These are phyloP conservation scores for Drosophila suzukii DNA, from an alignment of 1,140 invertebrate species.

Conservation along the genomic window DNA sequence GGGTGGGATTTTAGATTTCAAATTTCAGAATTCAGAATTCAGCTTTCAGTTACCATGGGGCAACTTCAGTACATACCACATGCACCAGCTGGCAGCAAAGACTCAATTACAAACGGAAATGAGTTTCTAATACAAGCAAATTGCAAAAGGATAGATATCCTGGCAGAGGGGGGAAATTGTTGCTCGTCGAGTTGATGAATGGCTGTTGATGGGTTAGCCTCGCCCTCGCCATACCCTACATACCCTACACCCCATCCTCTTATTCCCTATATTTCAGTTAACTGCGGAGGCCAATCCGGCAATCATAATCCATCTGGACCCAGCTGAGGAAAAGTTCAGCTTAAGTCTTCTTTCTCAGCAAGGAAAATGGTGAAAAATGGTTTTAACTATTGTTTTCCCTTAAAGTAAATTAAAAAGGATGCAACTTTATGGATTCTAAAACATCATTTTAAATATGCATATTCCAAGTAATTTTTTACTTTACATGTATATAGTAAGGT, in stretches of 20 bases:
- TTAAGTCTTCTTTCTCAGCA: not conserved
- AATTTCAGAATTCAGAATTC: not conserved
- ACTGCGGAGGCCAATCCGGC: not conserved
- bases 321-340: not conserved
- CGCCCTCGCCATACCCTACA: slow-evolving; percentile 17
- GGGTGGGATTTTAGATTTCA: not conserved
- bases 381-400: not conserved
- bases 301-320: slow-evolving; percentile 8
- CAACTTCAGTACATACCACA: slow-evolving; percentile 3
- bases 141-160: slow-evolving; percentile 53
- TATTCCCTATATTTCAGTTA: not conserved
- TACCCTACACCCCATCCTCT: not conserved
- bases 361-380: not conserved
- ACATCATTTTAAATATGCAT: too few species aligned
- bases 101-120: slow-evolving; percentile 79
- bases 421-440: too few species aligned
- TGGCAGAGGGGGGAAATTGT: slow-evolving; percentile 41
- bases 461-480: too few species aligned
- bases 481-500: too few species aligned
- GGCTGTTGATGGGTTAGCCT: slow-evolving; percentile 46
- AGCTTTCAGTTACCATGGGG: not conserved
- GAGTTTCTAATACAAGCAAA: slow-evolving; percentile 77
- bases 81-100: slow-evolving; percentile 31
- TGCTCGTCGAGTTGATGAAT: slow-evolving; percentile 69
- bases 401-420: not conserved